phyloP scores from a whole-genome alignment of 2,113 vertebrate genomes.

The Labeo rohita region DNA sequence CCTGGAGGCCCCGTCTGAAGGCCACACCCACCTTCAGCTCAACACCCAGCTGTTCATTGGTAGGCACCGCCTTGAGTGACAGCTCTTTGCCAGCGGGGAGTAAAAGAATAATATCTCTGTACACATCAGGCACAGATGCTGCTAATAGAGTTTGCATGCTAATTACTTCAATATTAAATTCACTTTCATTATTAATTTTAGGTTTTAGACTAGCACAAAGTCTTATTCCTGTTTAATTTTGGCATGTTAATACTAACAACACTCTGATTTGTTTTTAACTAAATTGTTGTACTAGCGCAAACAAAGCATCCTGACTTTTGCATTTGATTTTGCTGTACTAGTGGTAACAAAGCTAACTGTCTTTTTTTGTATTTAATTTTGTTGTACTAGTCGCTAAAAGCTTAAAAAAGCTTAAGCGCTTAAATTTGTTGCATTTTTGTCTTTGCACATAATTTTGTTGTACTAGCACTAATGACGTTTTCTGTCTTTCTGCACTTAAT shows the following conservation, averaged over 20 bases:
- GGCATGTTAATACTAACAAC: no score
- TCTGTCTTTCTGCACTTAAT: neutral
- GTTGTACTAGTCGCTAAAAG: no score
- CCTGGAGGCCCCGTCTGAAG: conserved; percentile 74
- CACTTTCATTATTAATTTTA: neutral
- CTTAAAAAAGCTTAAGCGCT: no score
- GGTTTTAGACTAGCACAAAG: neutral
- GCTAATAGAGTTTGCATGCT: neutral
- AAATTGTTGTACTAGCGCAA: no score
- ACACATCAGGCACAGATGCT: neutral
- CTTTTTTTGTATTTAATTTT: no score
- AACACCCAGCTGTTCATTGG: conserved; percentile 86
- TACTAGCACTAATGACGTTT: no score
- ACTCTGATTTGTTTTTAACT: no score
- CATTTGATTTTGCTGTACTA: no score
- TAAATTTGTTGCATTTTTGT: no score
- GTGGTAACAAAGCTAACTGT: neutral
- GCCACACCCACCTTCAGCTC: conserved; percentile 80
- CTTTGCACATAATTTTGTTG: no score
- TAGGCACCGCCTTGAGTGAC: conserved; percentile 60
- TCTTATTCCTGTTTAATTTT: no score
- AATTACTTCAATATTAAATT: neutral
- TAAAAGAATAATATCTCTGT: conserved; percentile 1
- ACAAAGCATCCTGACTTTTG: no score
- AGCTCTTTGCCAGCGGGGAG: neutral